phyloP scores from a whole-genome alignment of 2,113 vertebrate species.

The Bambusicola thoracicus region DNA sequence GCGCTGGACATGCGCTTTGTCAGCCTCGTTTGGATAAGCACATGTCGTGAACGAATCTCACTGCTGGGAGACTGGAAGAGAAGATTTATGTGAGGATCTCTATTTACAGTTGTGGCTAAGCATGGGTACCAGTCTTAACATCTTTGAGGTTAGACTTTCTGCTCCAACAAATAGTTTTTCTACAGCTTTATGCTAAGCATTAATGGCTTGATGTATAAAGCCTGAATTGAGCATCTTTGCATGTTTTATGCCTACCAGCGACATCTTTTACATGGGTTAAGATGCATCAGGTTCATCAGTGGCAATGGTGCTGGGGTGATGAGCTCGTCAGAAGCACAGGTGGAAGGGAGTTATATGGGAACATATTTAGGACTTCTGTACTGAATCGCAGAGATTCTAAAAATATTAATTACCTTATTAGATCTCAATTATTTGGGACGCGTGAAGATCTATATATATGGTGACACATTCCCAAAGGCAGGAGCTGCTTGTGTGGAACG shows the following conservation, averaged over 20 bases:
- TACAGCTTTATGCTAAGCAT: background rate
- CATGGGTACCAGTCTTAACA: background rate
- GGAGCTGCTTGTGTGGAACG: background rate
- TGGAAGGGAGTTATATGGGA: background rate
- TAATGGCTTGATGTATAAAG: background rate
- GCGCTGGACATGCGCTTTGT: background rate
- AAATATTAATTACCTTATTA: background rate
- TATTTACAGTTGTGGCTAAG: background rate
- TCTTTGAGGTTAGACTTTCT: background rate
- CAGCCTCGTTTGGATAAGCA: background rate
- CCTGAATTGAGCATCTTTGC: background rate
- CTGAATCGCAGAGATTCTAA: background rate
- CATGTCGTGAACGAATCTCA: background rate
- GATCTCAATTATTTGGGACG: background rate
- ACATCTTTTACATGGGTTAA: background rate
- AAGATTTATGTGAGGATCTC: background rate
- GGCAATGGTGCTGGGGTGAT: background rate
- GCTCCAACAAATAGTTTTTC: background rate
- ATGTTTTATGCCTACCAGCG: background rate
- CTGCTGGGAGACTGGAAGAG: background rate
- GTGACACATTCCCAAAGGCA: constrained; percentile 6
- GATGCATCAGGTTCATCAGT: background rate
- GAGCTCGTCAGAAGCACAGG: background rate
- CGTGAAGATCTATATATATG: background rate
- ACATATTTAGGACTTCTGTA: background rate